Evolutionary conservation across 2,888 invertebrate species (phyloP), one percentile per base, ranked within the genome.

Genomic region (Morpho achilles): DNA sequence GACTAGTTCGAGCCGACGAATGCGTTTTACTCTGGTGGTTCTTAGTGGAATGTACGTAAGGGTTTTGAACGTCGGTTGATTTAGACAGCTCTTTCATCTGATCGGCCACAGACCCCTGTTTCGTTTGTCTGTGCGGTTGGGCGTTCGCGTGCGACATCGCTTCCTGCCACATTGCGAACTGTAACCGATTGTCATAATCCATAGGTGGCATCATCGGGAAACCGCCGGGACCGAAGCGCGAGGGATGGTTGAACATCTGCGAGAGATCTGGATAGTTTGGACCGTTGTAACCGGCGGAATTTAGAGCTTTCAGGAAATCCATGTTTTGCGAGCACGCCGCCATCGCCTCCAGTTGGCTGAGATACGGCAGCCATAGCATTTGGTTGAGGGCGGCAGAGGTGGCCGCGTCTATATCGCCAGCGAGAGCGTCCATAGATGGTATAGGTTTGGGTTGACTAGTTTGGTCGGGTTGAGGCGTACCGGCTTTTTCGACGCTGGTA

Each of bases 301-400:
- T 91, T 46, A 93, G 76, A 69, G 93, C 92, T 80, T 93, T 93
- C 59, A 93, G 72, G 67, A 93, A 88, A 54, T 94, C 93, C 64
- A 91, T 82, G 67, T 88, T 92, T 69, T 92, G 89, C 59, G 91
- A 85, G 75, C 87, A 93, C 53, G 87, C 92, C 79, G 88, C 91
- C 77, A 92, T 91, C 7, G 91, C 90, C 72, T 94, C 93, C 56
- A 94, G 76, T 71, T 93, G 93, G 68, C 91, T 92, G 48, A 94
- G 73, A 72, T 95, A 95, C 0, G 95, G 95, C 53, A 95, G 77
- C 95, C 95, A 95, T 65, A 95, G 77, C 94, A 95, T 94, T 73
- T 95, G 95, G 71, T 93, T 94, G 52, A 95, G 87, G 3, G 94
- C 93, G 0, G 94, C 94, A 50, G 93, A 91, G 2, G 94, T 94